A percentile compares a stretch with the other conserved stretches of the same genome.
These are phyloP conservation scores for Piaya cayana DNA, from an alignment of 2,113 vertebrate species.

Conservation along the genomic window DNA sequence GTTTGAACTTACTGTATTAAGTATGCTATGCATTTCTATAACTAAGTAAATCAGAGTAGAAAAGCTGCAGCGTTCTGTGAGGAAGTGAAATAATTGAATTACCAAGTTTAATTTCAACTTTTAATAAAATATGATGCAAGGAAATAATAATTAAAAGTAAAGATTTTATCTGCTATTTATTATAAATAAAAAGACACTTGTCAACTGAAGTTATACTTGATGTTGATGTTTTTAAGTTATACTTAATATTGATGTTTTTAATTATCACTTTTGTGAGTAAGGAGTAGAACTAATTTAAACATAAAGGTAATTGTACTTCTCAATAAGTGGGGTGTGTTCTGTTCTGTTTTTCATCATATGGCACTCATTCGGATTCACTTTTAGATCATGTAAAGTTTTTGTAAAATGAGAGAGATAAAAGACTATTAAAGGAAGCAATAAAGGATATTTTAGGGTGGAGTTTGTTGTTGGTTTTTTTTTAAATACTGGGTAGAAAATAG, in stretches of 20 bases:
- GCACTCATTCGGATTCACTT: constrained; percentile 10
- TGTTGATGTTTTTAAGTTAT: constrained; percentile 4
- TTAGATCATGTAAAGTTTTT: not conserved
- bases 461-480: not conserved
- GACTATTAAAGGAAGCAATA: not conserved
- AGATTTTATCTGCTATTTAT: not conserved
- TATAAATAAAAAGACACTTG: not conserved
- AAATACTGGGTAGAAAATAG: not conserved
- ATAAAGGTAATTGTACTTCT: constrained; percentile 3
- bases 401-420: not conserved
- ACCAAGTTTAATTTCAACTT: not conserved
- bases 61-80: not conserved
- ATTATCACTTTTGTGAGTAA: not conserved
- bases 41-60: not conserved
- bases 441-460: not conserved
- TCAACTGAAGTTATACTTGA: not conserved
- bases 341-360: not conserved
- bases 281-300: not conserved
- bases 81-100: constrained; percentile 16
- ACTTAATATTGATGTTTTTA: constrained; percentile 16
- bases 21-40: not conserved
- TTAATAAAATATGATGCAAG: not conserved
- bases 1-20: constrained; percentile 12
- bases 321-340: not conserved
- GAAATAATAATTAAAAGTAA: not conserved